Conservation (phyloP, 2,888 invertebrate species). For the Laspeyria flexula region DNA sequence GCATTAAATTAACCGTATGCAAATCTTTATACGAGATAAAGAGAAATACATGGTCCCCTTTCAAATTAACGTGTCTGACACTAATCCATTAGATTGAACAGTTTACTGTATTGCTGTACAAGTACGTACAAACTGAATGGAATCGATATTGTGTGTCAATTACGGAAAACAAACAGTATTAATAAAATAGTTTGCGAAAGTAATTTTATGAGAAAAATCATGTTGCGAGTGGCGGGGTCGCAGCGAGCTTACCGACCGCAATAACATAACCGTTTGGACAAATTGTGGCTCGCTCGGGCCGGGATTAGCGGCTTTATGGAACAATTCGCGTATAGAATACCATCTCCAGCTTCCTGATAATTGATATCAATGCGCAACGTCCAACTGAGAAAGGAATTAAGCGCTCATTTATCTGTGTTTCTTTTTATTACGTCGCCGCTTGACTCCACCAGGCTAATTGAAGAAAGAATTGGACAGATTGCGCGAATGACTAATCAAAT, state of each 20-base stretch:
- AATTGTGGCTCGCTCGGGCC: conserved; percentile 77
- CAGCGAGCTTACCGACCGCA: conserved; percentile 77
- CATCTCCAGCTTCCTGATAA: conserved; percentile 72
- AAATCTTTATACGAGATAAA: conserved; percentile 22
- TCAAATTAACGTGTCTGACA: conserved; percentile 9
- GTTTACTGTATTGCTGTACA: neutral
- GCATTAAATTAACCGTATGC: conserved; percentile 39
- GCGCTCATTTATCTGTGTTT: conserved; percentile 66
- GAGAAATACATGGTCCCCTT: conserved; percentile 11
- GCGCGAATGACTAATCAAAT: conserved; percentile 47
- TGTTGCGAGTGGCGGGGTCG: conserved; percentile 61
- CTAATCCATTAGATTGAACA: conserved; percentile 5
- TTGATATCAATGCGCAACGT: conserved; percentile 80
- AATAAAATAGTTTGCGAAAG: conserved; percentile 58
- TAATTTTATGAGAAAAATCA: conserved; percentile 75
- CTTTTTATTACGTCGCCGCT: conserved; percentile 63
- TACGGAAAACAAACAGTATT: conserved; percentile 38
- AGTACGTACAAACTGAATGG: neutral
- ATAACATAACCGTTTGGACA: conserved; percentile 85
- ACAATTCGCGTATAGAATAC: conserved; percentile 73
- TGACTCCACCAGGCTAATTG: conserved; percentile 53
- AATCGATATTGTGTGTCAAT: conserved; percentile 9
- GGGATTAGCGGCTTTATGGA: conserved; percentile 83
- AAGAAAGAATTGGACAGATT: conserved; percentile 48
- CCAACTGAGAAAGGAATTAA: conserved; percentile 70